phyloP scores from a whole-genome alignment of 1,140 invertebrate genomes.

The Temnothorax curvispinosus region DNA sequence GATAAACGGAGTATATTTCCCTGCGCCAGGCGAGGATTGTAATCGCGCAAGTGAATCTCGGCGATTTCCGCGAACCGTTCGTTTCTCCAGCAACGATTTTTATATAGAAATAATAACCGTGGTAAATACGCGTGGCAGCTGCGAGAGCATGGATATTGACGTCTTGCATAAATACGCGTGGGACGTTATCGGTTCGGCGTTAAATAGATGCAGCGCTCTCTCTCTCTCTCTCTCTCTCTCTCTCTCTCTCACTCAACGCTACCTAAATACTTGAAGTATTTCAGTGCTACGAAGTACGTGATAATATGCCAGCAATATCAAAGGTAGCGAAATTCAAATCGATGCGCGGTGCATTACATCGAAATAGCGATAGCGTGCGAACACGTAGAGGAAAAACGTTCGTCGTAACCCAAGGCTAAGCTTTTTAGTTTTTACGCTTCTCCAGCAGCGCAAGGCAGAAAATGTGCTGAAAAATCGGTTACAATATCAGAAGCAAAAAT shows the following conservation, averaged over 20 bases:
- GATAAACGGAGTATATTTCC: neutral
- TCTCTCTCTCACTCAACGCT: neutral
- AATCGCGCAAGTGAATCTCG: neutral
- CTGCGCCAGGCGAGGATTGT: neutral
- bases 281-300: neutral
- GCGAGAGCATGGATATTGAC: neutral
- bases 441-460: neutral
- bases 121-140: neutral
- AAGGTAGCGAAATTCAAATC: constrained; percentile 41
- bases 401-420: neutral
- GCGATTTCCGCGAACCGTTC: neutral
- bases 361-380: neutral
- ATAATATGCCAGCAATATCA: constrained; percentile 20
- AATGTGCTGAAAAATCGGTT: constrained; percentile 6
- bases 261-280: constrained; percentile 33
- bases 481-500: neutral
- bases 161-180: constrained; percentile 31
- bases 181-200: neutral
- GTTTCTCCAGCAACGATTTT: neutral
- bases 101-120: neutral
- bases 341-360: neutral
- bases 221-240: no score
- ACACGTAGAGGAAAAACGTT: neutral
- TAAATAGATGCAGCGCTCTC: constrained; percentile 30
- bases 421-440: neutral